These are phyloP conservation scores for Trissonchulus sp. DNA, from an alignment of 2,888 invertebrate species.

Conservation along the genomic window DNA sequence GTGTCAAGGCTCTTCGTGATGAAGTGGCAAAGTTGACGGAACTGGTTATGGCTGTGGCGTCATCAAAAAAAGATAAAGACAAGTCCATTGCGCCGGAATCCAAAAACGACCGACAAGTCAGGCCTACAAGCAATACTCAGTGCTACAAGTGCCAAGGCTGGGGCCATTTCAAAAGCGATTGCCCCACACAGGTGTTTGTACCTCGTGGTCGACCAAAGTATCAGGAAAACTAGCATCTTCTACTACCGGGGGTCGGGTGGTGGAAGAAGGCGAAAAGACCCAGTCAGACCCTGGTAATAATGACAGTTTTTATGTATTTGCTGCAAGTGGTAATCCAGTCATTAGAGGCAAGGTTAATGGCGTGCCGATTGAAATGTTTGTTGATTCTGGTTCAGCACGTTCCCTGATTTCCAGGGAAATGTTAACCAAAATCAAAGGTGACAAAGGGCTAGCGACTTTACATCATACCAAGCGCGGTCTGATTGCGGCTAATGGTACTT, in stretches of 20 bases:
- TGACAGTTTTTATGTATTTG: neutral
- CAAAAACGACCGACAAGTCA: neutral
- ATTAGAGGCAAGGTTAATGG: neutral
- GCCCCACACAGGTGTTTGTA: neutral
- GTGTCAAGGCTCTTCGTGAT: neutral
- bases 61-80: neutral
- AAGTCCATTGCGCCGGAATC: neutral
- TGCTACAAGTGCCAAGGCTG: constrained; percentile 1
- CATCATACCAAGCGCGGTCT: neutral
- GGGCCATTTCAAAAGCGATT: neutral
- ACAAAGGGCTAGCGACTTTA: neutral
- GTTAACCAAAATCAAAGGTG: neutral
- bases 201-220: neutral
- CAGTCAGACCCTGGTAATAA: neutral
- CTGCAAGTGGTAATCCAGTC: neutral
- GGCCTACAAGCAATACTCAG: neutral
- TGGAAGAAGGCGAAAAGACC: neutral
- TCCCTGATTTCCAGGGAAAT: neutral
- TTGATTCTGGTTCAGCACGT: neutral
- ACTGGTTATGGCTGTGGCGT: neutral
- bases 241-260: no score
- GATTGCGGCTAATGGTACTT: neutral
- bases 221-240: no score
- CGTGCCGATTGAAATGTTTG: neutral
- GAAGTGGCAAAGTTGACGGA: neutral